phyloP scores from a whole-genome alignment of 2,888 invertebrate species.

The Protonemura montana region DNA sequence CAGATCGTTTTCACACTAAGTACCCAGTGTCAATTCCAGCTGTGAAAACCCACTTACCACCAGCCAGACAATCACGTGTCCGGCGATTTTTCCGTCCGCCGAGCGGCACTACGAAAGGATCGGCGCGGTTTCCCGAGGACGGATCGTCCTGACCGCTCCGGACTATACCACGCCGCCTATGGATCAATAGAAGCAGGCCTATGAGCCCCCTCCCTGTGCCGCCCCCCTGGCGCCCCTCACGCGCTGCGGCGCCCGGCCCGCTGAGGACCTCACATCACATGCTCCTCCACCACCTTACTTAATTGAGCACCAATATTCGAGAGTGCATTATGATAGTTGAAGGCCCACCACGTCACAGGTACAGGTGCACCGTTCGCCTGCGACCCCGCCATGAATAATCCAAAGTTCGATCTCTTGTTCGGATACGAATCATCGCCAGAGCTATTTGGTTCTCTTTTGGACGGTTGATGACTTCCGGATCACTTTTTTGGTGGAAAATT shows the following conservation, averaged over 20 bases:
- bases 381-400: background rate
- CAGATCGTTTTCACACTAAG: background rate
- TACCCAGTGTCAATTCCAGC: background rate
- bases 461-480: background rate
- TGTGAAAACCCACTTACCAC: background rate
- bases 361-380: background rate
- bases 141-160: background rate
- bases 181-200: slow-evolving; percentile 4
- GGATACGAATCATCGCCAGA: background rate
- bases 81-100: background rate
- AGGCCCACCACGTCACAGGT: background rate
- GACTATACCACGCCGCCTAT: background rate
- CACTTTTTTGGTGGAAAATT: background rate
- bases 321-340: background rate
- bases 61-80: background rate
- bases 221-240: background rate
- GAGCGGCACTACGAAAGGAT: background rate
- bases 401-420: background rate
- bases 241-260: background rate
- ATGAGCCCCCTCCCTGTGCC: background rate
- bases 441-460: background rate
- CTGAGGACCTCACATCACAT: background rate
- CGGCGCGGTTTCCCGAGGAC: background rate
- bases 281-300: background rate
- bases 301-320: slow-evolving; percentile 12